phyloP scores from a whole-genome alignment of 2,888 invertebrate genomes.

The Tuta absoluta region DNA sequence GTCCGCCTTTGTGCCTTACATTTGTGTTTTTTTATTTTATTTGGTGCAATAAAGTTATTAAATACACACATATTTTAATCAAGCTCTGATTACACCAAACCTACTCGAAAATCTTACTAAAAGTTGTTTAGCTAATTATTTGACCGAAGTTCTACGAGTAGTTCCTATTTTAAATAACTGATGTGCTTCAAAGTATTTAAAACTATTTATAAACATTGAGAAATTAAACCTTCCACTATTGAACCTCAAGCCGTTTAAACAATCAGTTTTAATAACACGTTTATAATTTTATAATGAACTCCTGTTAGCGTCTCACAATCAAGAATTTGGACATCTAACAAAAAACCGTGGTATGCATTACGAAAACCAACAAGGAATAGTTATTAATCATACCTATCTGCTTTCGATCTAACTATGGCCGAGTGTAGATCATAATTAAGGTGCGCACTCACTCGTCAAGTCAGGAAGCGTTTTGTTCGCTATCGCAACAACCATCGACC shows the following conservation, averaged over 20 bases:
- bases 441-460: slow-evolving; percentile 59
- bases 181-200: background rate
- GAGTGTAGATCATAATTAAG: slow-evolving; percentile 72
- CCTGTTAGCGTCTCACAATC: slow-evolving; percentile 38
- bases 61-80: too few species aligned
- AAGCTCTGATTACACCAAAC: too few species aligned
- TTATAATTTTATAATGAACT: slow-evolving; percentile 37
- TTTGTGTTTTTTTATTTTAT: too few species aligned
- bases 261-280: slow-evolving; percentile 35
- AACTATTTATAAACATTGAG: background rate
- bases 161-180: background rate
- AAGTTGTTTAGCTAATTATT: too few species aligned
- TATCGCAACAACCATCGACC: slow-evolving; percentile 63
- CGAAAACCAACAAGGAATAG: slow-evolving; percentile 52
- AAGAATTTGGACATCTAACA: slow-evolving; percentile 37
- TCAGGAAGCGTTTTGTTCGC: slow-evolving; percentile 72
- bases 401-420: slow-evolving; percentile 62
- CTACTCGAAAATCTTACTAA: too few species aligned
- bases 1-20: too few species aligned
- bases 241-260: slow-evolving; percentile 39
- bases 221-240: background rate
- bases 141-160: too few species aligned
- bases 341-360: slow-evolving; percentile 45
- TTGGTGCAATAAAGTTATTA: too few species aligned
- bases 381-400: slow-evolving; percentile 69